Conservation (phyloP, 1,140 invertebrate species). For the Cydia amplana region DNA sequence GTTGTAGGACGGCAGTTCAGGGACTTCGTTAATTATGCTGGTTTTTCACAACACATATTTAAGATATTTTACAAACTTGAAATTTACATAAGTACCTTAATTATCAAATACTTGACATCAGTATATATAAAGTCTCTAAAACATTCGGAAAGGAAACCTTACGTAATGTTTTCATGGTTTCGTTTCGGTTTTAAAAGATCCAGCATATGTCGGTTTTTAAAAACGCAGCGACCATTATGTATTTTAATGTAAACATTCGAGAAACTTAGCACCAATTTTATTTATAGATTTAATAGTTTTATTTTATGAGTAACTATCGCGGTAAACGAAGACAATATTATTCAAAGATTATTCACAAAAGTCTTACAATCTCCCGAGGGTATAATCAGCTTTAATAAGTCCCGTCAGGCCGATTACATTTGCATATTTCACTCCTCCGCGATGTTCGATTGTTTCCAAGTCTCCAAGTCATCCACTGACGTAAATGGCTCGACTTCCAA, state of each 20-base stretch:
- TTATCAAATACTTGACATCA: not conserved
- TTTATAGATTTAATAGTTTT: too few species aligned
- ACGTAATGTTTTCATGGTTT: too few species aligned
- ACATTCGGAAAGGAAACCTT: too few species aligned
- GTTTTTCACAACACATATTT: not conserved
- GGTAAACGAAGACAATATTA: too few species aligned
- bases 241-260: not conserved
- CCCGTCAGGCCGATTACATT: not conserved
- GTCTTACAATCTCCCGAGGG: not conserved
- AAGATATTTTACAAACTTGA: not conserved
- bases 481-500: slow-evolving; percentile 10
- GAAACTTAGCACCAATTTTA: not conserved
- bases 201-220: too few species aligned
- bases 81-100: not conserved
- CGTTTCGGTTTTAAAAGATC: too few species aligned
- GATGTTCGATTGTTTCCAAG: slow-evolving; percentile 22
- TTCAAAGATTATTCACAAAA: not conserved
- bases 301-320: too few species aligned
- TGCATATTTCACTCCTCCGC: slow-evolving; percentile 15
- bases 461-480: not conserved
- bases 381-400: slow-evolving; percentile 8
- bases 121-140: not conserved
- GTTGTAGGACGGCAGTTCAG: not conserved
- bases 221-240: too few species aligned
- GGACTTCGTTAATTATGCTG: not conserved